Conservation (phyloP, 2,113 vertebrate species). For the Balaenoptera acutorostrata region DNA sequence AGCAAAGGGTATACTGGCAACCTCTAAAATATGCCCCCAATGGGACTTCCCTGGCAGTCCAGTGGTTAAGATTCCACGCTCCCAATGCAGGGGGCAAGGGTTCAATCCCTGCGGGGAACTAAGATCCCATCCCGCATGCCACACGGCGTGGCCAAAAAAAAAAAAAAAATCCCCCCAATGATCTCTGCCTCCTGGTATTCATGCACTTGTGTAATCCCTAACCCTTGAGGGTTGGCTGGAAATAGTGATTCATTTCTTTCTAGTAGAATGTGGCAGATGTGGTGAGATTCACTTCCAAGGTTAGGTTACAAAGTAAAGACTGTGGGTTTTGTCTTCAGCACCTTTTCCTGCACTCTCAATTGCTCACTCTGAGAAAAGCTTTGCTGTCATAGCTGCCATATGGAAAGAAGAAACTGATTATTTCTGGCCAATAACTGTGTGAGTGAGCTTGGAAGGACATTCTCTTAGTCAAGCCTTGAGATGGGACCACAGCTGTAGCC, state of each 20-base stretch:
- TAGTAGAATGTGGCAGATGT: neutral
- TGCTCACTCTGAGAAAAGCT: neutral
- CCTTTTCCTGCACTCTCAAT: neutral
- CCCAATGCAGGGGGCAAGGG: neutral
- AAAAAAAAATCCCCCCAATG: neutral
- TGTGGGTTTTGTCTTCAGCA: neutral
- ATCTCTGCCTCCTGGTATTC: neutral
- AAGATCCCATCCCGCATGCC: neutral
- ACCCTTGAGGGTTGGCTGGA: neutral
- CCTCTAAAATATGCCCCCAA: neutral
- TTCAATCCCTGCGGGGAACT: neutral
- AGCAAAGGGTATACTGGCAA: neutral
- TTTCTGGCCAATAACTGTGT: neutral
- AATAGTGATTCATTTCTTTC: neutral
- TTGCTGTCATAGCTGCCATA: neutral
- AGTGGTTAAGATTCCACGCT: neutral
- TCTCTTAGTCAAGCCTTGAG: neutral
- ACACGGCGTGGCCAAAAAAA: neutral
- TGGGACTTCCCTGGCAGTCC: neutral
- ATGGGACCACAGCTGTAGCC: neutral
- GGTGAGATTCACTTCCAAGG: neutral
- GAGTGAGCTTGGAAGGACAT: neutral
- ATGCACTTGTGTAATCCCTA: neutral
- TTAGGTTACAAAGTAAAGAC: neutral
- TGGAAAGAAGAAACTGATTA: neutral